phyloP scores from a whole-genome alignment of 2,888 invertebrate genomes.

The Drosophila macrospina region DNA sequence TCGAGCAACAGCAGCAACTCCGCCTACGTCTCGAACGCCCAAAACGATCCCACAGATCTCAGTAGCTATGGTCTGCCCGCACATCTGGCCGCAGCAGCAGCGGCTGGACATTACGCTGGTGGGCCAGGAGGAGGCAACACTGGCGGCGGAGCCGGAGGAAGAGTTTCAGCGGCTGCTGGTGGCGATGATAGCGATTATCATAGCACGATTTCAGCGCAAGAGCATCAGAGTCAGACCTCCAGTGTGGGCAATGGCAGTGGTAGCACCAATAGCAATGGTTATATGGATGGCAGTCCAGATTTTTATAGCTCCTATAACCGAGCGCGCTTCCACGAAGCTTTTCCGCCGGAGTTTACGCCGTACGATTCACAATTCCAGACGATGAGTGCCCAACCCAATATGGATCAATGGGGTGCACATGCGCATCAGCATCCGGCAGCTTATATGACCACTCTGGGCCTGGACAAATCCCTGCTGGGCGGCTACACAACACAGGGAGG shows the following conservation, averaged over 20 bases:
- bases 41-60: slow-evolving; percentile 83
- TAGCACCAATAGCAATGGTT: slow-evolving; percentile 65
- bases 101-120: slow-evolving; percentile 69
- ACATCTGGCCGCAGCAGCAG: slow-evolving; percentile 68
- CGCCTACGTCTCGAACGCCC: slow-evolving; percentile 81
- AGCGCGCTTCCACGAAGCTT: slow-evolving; percentile 85
- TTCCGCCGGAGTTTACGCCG: slow-evolving; percentile 85
- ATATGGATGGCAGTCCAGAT: slow-evolving; percentile 79
- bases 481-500: slow-evolving; percentile 85
- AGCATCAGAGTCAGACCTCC: slow-evolving; percentile 79
- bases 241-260: slow-evolving; percentile 20
- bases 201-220: slow-evolving; percentile 76
- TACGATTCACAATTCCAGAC: slow-evolving; percentile 91
- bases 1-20: slow-evolving; percentile 63
- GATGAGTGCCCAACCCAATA: slow-evolving; percentile 88
- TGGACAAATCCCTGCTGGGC: slow-evolving; percentile 84
- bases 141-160: slow-evolving; percentile 12
- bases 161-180: slow-evolving; percentile 22
- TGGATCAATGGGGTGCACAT: slow-evolving; percentile 87
- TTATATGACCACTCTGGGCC: slow-evolving; percentile 87
- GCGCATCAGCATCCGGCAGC: slow-evolving; percentile 83
- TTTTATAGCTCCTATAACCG: slow-evolving; percentile 79
- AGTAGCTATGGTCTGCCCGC: slow-evolving; percentile 80
- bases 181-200: slow-evolving; percentile 82
- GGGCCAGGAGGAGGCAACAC: slow-evolving; percentile 54